Evolutionary conservation across 2,888 invertebrate species (phyloP).

Genomic region (Anorthoa munda): DNA sequence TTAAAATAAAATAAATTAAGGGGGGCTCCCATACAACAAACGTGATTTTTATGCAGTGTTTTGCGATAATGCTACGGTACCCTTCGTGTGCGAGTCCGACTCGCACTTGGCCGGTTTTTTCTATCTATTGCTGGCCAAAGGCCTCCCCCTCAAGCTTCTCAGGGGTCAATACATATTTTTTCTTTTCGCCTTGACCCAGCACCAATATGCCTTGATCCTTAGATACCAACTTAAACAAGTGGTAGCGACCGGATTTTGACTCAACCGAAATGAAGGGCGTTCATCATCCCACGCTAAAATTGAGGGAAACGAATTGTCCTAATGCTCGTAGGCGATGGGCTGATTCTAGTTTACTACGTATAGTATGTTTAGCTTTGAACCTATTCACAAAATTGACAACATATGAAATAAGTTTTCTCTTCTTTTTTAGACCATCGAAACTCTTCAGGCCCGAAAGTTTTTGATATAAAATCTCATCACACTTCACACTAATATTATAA

Average conservation of each 20-base stretch:
- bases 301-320: conserved; percentile 46
- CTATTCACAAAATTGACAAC: background rate
- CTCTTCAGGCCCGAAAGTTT: background rate
- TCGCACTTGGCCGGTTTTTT: too few relatives aligned
- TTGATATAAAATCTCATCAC: too few relatives aligned
- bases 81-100: too few relatives aligned
- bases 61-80: too few relatives aligned
- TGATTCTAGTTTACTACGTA: conserved; percentile 12
- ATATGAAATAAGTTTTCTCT: background rate
- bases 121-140: too few relatives aligned
- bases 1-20: too few relatives aligned
- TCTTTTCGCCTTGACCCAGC: too few relatives aligned
- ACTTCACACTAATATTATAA: too few relatives aligned
- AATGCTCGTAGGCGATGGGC: conserved; percentile 48
- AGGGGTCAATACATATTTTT: too few relatives aligned
- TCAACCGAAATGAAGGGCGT: conserved; percentile 46
- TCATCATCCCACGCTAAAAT: conserved; percentile 58
- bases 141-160: too few relatives aligned
- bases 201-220: background rate
- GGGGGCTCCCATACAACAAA: too few relatives aligned
- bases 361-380: conserved; percentile 5
- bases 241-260: conserved; percentile 30
- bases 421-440: background rate
- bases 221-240: conserved; percentile 32
- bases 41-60: too few relatives aligned